Evolutionary conservation across 1,140 invertebrate genomes (phyloP).

Genomic region (Sogatella furcifera): DNA sequence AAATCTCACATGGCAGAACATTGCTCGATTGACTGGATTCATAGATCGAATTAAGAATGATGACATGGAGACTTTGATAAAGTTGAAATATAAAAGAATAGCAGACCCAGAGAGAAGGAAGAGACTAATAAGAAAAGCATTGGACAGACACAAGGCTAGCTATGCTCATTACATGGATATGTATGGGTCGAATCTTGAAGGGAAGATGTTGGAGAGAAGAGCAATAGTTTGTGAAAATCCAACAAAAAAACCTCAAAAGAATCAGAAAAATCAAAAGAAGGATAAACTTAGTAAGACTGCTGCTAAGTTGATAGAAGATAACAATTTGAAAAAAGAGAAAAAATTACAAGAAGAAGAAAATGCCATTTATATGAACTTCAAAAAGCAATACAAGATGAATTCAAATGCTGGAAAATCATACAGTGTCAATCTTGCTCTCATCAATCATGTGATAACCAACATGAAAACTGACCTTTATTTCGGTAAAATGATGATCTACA

Average conservation of each 20-base stretch:
- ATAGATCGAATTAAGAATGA: neutral
- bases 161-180: neutral
- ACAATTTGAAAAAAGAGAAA: constrained; percentile 11
- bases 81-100: neutral
- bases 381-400: neutral
- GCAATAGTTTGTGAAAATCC: constrained; percentile 9
- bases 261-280: constrained; percentile 1
- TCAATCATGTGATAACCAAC: neutral
- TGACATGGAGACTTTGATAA: neutral
- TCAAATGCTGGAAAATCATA: neutral
- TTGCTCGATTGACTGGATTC: neutral
- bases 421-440: neutral
- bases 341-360: constrained; percentile 1
- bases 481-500: constrained; percentile 5
- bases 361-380: neutral
- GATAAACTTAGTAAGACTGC: constrained; percentile 9
- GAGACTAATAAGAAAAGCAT: no score
- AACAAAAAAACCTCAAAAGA: neutral
- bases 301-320: neutral
- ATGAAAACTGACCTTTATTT: neutral
- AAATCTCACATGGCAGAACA: neutral
- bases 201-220: neutral
- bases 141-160: neutral
- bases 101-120: no score
- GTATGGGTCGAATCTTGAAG: constrained; percentile 23